A percentile compares a stretch with the other conserved stretches of the same genome.
These are phyloP conservation scores for Ceyx erithaca DNA, from an alignment of 2,797 vertebrate species.

Conservation along the genomic window DNA sequence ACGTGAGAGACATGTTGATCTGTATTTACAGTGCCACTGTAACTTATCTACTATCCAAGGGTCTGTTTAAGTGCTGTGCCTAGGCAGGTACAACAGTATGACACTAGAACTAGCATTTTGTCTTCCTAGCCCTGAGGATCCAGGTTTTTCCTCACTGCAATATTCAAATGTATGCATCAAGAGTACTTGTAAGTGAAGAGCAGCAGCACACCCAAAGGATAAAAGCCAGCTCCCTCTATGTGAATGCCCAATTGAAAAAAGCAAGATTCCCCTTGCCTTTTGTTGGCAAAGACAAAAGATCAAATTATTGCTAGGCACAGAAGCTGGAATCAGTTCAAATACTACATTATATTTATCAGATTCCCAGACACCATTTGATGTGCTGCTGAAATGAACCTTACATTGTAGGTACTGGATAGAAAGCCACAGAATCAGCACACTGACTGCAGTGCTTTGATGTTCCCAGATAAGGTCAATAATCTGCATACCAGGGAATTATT, in stretches of 20 bases:
- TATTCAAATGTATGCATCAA: neutral
- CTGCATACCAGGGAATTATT: conserved; percentile 19
- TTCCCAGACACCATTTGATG: neutral
- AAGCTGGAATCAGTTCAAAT: neutral
- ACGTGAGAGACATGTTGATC: neutral
- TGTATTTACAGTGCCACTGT: neutral
- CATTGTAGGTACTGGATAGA: neutral
- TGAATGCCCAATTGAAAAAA: neutral
- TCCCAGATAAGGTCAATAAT: conserved; percentile 31
- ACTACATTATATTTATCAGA: neutral
- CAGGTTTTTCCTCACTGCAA: neutral
- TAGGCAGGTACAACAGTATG: neutral
- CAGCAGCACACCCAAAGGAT: neutral
- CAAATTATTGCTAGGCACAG: neutral
- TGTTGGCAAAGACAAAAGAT: neutral
- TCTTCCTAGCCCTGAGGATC: neutral
- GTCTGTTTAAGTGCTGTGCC: neutral
- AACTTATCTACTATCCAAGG: neutral
- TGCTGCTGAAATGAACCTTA: neutral
- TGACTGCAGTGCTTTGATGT: conserved; percentile 3
- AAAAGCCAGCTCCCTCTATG: neutral
- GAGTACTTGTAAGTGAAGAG: neutral
- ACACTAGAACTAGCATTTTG: neutral
- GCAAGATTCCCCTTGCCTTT: neutral
- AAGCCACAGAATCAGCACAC: conserved; percentile 4